phyloP scores from a whole-genome alignment of 2,888 invertebrate species.

The Cheilosia grossa region DNA sequence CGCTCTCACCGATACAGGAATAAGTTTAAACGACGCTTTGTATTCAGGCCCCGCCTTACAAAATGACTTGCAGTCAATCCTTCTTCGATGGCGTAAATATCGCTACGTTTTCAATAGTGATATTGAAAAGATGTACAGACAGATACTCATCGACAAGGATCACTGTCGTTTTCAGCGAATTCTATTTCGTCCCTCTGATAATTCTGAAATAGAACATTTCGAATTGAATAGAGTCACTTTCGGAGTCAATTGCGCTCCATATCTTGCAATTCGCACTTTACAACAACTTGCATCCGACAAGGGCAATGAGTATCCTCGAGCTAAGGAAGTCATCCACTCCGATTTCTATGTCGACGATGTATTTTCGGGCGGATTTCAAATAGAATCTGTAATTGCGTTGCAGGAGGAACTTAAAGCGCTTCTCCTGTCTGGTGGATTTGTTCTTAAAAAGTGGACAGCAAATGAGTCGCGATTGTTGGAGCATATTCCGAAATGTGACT shows the following conservation, averaged over 20 bases:
- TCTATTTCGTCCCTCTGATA: conserved; percentile 61
- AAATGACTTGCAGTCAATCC: conserved; percentile 61
- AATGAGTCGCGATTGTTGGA: conserved; percentile 27
- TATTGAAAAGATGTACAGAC: conserved; percentile 77
- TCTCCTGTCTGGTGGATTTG: conserved; percentile 24
- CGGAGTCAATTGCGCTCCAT: conserved; percentile 45
- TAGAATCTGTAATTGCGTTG: not conserved
- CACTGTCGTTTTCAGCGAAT: conserved; percentile 73
- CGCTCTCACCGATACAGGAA: not conserved
- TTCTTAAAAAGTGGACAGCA: conserved; percentile 27
- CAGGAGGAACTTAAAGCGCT: conserved; percentile 1
- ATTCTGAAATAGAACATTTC: conserved; percentile 50
- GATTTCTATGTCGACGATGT: conserved; percentile 39
- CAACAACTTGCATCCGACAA: conserved; percentile 7
- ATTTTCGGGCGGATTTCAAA: not conserved
- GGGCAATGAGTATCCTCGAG: conserved; percentile 53
- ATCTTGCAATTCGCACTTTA: conserved; percentile 37
- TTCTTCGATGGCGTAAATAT: conserved; percentile 39
- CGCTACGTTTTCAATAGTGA: conserved; percentile 75
- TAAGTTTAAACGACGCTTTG: conserved; percentile 49
- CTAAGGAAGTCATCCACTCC: conserved; percentile 30
- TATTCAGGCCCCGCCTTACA: conserved; percentile 76
- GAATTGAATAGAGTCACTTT: conserved; percentile 70
- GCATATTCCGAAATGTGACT: conserved; percentile 7
- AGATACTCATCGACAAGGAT: conserved; percentile 68